Conservation (phyloP, 2,113 vertebrate species). For the Poeciliopsis prolifica region DNA sequence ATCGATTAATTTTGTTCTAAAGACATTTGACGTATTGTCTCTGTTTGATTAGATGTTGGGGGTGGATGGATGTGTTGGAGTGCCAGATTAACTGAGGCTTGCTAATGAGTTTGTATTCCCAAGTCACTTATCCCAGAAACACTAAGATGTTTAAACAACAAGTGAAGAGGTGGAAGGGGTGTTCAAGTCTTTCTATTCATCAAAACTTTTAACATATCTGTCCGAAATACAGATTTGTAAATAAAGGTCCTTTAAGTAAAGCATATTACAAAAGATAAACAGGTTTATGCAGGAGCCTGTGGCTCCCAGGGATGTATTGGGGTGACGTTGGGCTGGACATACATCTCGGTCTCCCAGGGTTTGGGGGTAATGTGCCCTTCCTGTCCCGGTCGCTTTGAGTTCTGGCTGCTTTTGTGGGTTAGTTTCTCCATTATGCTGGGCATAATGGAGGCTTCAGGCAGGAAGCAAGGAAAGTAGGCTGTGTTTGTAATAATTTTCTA, state of each 20-base stretch:
- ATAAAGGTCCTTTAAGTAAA: background rate
- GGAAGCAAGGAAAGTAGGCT: too few relatives aligned
- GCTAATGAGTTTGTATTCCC: slow-evolving; percentile 5
- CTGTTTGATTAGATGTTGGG: slow-evolving; percentile 12
- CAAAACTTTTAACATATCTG: background rate
- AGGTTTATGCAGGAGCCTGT: too few relatives aligned
- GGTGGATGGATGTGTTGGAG: background rate
- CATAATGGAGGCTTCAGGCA: too few relatives aligned
- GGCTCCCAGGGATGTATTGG: too few relatives aligned
- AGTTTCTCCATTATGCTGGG: too few relatives aligned
- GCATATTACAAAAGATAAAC: background rate
- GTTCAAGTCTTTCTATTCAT: background rate
- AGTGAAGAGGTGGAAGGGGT: background rate
- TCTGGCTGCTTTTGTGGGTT: too few relatives aligned
- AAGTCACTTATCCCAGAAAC: slow-evolving; percentile 4
- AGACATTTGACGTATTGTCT: slow-evolving; percentile 10
- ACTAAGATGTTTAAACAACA: background rate
- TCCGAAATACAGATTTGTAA: background rate
- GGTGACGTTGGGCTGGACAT: too few relatives aligned
- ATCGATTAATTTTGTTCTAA: background rate
- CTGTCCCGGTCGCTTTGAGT: too few relatives aligned
- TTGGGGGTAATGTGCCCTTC: too few relatives aligned
- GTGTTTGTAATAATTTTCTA: too few relatives aligned
- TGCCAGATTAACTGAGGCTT: background rate
- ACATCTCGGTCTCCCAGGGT: too few relatives aligned